Base-by-base conservation (phyloP, 2,888 invertebrate genomes). In the Ectobius pallidus region DNA sequence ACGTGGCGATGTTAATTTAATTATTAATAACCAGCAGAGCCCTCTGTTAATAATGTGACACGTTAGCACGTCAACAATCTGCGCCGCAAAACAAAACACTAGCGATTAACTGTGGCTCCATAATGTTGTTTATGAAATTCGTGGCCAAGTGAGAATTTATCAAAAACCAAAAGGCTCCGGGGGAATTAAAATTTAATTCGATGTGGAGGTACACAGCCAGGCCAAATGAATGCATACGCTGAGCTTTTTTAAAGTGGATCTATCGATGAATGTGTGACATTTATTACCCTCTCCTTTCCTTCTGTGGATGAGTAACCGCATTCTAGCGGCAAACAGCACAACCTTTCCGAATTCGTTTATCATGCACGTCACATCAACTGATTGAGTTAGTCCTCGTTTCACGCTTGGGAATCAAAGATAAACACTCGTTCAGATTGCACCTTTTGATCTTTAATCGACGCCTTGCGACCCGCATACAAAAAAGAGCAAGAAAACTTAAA, bases 111-210 rank as follows among this genome's bases (percentile, higher is more conserved):
- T 65, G 30, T 30, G 65, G 65, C 46, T 65, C 46, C 27, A 65
- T 65, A 65, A 65, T 65, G 65, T 65, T 65, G 65, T 65, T 63
- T 63, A 63, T 63, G 63, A 63, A 63, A 39, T 63, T 63, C 63
- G 16, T 39, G 22, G 39, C 65, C 65, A 65, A 65, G 65, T 65
- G 65, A 65, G 65, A 65, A 65, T 65, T 65, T 65, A 65, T 65
- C 65, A 65, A 65, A 65, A 65, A 65, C 65, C 65, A 65, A 65
- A 65, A 44, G 65, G 65, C 65, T 65, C 65, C n/a, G 65, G 46
- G 65, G 65, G 65, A 65, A 65, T 65, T 65, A 65, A 65, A 65
- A 65, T 65, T 65, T 65, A 65, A 65, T 65, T 65, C 46, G 65
- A 27, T 65, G 65, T 65, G 65, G 44, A 65, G 25, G 65, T 32